Evolutionary conservation across 2,113 vertebrate genomes (phyloP), one percentile per base, ranked within the genome.

Genomic region (Atherinomorus stipes): DNA sequence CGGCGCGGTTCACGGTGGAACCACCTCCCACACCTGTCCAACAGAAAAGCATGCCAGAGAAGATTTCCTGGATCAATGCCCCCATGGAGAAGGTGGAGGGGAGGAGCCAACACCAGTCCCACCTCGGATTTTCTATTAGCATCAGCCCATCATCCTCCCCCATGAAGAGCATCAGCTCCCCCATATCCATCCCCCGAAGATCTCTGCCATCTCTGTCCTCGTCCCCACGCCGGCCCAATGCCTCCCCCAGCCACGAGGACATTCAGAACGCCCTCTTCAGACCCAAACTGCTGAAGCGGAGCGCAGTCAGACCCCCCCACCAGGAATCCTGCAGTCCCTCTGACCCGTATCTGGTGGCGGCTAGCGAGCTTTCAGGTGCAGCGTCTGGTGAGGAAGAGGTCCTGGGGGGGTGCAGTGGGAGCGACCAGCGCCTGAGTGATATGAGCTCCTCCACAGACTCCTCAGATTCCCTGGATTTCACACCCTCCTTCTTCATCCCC

Each of bases 401-500:
- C 4, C 64, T 25, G 0, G 76, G 66, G 19, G 70, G 80, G 12
- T 45, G 66, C 4, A 47, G 91, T 31, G 91, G 93, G 47, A 89
- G 93, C 37, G 49, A 77, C 26, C 96, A 98, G 89, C 93, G 97
- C 18, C 93, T 98, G 74, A 99, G 98, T 61, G 95, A 98, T 91
- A 94, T 97, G 95, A 99, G 98, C 91, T 91, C 97, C 74, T 99
- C 97, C 63, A 98, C 97, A 44, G 98, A 97, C 63, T 99, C 97
- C 0, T 98, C 97, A 0, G 97, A 98, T 86, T 99, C 96, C 1
- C 89, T 97, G 74, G 96, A 98, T 64, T 94, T 95, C 0, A 93
- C 94, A 7, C n/a, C 31, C 28, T 92, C 88, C 65, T 84, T 89
- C 26, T 65, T 92, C 9, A n/a, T n/a, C 86, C 91, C 7, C 76